A percentile compares a stretch with the other conserved stretches of the same genome.
These are phyloP conservation scores for Falco punctatus DNA, from an alignment of 2,113 vertebrate species.

Conservation along the genomic window DNA sequence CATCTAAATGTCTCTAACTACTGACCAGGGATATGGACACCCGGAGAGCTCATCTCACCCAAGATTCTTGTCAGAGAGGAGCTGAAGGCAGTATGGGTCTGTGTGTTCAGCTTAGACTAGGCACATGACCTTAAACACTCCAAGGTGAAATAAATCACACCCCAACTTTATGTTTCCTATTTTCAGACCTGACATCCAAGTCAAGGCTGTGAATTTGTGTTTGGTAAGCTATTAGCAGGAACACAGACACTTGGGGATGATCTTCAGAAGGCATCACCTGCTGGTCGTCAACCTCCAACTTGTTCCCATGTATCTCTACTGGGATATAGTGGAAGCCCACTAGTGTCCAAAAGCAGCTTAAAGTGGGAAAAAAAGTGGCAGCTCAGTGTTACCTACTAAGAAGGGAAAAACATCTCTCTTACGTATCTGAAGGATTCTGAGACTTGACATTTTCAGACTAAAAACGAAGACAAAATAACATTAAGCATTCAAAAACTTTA, in stretches of 20 bases:
- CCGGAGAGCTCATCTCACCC: background rate
- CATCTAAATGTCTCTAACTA: background rate
- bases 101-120: background rate
- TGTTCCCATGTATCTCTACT: background rate
- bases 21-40: background rate
- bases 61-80: background rate
- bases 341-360: background rate
- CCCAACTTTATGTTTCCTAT: background rate
- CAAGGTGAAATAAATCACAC: background rate
- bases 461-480: background rate
- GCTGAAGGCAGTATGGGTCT: background rate
- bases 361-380: background rate
- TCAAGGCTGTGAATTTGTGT: background rate
- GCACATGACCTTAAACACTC: fast-evolving
- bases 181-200: background rate
- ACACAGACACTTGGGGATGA: background rate
- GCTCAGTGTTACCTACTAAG: background rate
- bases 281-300: background rate
- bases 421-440: background rate
- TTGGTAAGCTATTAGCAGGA: background rate
- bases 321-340: background rate
- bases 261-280: background rate
- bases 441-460: background rate
- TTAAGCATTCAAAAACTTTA: background rate
- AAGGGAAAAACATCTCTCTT: background rate